These are phyloP conservation scores for Brotogeris chrysoptera DNA, from an alignment of 2,797 vertebrate species.

Conservation along the genomic window DNA sequence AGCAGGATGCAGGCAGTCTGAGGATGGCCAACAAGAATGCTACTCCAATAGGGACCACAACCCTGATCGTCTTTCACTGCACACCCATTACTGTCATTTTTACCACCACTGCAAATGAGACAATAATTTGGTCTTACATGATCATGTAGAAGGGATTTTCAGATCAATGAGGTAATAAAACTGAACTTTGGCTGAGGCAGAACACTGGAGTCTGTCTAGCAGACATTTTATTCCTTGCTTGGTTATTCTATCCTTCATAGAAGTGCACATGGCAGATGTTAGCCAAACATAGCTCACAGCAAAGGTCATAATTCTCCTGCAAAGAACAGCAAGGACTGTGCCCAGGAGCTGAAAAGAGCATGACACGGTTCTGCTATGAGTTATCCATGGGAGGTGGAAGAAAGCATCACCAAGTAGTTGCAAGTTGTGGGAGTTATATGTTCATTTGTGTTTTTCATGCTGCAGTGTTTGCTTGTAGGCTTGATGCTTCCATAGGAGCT, in stretches of 20 bases:
- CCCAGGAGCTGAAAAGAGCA: background rate
- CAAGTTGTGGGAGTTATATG: background rate
- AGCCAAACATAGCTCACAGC: background rate
- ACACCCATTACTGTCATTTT: background rate
- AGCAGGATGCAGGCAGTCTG: background rate
- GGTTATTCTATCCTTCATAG: accelerated
- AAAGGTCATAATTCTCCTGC: background rate
- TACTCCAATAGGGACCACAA: background rate
- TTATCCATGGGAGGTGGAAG: background rate
- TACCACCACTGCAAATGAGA: background rate
- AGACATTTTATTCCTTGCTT: background rate
- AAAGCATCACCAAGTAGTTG: background rate
- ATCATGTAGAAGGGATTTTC: background rate
- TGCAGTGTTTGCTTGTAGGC: background rate
- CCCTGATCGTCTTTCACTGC: background rate
- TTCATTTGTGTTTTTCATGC: background rate
- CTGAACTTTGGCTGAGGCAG: background rate
- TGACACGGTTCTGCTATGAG: background rate
- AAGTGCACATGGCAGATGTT: accelerated
- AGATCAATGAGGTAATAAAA: background rate
- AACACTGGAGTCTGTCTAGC: background rate
- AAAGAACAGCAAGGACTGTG: background rate
- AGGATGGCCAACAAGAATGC: background rate
- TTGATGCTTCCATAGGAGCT: background rate
- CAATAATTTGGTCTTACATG: background rate